Conservation (phyloP, 2,888 invertebrate species). For the Nyleta sp. region DNA sequence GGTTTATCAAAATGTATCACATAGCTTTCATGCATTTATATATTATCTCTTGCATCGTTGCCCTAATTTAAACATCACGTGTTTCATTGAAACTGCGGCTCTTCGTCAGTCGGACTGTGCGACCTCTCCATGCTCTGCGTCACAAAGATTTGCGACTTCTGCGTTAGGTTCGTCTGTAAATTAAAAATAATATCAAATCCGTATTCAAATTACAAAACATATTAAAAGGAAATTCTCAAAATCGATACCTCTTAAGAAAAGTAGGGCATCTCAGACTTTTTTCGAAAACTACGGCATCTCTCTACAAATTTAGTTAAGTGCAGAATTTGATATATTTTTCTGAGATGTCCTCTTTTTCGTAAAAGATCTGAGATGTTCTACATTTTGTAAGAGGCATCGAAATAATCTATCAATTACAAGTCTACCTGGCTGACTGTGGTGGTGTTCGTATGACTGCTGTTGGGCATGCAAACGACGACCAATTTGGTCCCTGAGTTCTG, state of each 20-base stretch:
- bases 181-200: conserved; percentile 5
- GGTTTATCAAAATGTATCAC: conserved; percentile 35
- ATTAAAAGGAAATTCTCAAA: no score
- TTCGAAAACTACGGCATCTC: no score
- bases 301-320: no score
- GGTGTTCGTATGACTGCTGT: conserved; percentile 76
- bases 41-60: conserved; percentile 14
- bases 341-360: no score
- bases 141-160: conserved; percentile 76
- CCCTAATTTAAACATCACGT: conserved; percentile 3
- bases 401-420: not conserved
- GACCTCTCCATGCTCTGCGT: conserved; percentile 74
- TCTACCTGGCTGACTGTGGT: conserved; percentile 75
- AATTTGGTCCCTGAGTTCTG: conserved; percentile 82
- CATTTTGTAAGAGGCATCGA: no score
- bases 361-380: no score
- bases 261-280: no score
- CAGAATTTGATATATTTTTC: no score
- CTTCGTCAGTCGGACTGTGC: conserved; percentile 75
- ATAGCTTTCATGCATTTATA: conserved; percentile 19
- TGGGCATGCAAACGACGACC: conserved; percentile 83
- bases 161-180: conserved; percentile 39
- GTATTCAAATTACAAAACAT: no score
- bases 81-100: conserved; percentile 74
- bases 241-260: no score